These are phyloP conservation scores for Bursaphelenchus mucronatus DNA, from an alignment of 1,140 invertebrate species.

Conservation along the genomic window DNA sequence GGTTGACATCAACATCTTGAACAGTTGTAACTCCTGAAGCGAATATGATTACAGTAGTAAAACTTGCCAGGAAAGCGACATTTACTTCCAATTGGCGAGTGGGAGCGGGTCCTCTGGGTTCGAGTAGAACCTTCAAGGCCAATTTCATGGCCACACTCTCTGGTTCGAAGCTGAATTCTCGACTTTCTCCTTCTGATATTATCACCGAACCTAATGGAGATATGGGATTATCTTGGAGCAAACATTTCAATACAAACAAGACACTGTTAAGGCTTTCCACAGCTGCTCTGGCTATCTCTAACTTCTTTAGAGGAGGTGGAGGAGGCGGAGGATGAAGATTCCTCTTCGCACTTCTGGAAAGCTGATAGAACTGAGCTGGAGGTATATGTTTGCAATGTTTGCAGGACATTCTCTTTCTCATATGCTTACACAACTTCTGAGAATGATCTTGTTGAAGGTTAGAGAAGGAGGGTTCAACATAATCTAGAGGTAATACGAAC, in stretches of 20 bases:
- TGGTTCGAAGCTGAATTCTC: not conserved
- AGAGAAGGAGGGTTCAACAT: not conserved
- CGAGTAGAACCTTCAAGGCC: conserved; percentile 22
- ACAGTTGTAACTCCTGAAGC: conserved; percentile 25
- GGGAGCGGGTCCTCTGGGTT: conserved; percentile 36
- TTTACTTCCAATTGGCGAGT: conserved; percentile 41
- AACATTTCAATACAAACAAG: not conserved
- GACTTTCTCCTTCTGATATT: not conserved
- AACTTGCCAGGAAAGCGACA: conserved; percentile 35
- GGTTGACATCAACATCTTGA: conserved; percentile 18
- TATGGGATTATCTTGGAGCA: not conserved
- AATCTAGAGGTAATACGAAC: no score
- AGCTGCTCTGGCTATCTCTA: not conserved
- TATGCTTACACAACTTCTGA: not conserved
- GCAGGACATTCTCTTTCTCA: not conserved
- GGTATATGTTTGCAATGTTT: no score
- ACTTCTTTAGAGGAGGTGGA: not conserved
- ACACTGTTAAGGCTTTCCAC: not conserved
- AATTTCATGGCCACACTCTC: conserved; percentile 26
- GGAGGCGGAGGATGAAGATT: not conserved
- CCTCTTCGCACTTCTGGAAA: not conserved
- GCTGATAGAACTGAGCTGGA: no score
- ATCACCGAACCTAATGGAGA: not conserved
- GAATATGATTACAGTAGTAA: not conserved
- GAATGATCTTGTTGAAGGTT: not conserved